Evolutionary conservation across 1,140 invertebrate genomes (phyloP).

Genomic region (Dendrolimus punctatus): DNA sequence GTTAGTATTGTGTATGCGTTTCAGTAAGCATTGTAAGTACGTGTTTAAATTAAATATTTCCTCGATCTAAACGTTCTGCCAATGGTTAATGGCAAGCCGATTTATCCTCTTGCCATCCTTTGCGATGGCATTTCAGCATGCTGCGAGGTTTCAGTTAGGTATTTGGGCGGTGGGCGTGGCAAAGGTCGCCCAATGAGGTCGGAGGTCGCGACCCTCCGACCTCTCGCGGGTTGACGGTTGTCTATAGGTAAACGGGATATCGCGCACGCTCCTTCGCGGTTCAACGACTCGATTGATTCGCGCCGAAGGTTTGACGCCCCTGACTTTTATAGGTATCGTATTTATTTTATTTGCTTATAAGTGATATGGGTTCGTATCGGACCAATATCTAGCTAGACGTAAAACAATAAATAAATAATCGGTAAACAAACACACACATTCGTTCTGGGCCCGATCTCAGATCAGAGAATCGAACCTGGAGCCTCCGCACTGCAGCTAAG

Average conservation of each 20-base stretch:
- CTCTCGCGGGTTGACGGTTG: constrained; percentile 12
- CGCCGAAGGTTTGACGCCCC: constrained; percentile 34
- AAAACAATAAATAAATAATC: too few relatives aligned
- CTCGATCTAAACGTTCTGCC: too few relatives aligned
- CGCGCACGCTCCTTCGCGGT: constrained; percentile 18
- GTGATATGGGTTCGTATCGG: too few relatives aligned
- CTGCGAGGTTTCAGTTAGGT: constrained; percentile 28
- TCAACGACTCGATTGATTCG: constrained; percentile 33
- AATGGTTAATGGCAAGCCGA: background rate
- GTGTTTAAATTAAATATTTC: too few relatives aligned
- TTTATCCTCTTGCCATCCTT: constrained; percentile 22
- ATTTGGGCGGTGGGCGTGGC: constrained; percentile 40
- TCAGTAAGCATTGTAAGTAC: too few relatives aligned
- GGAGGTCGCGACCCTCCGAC: constrained; percentile 53
- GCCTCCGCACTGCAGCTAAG: too few relatives aligned
- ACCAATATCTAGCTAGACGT: too few relatives aligned
- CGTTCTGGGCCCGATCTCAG: too few relatives aligned
- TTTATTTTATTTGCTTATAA: background rate
- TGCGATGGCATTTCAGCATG: constrained; percentile 2
- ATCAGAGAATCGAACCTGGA: too few relatives aligned
- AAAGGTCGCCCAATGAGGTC: constrained; percentile 55
- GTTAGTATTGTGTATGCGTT: too few relatives aligned
- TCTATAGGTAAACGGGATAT: constrained; percentile 5
- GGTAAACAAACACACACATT: too few relatives aligned
- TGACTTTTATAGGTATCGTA: constrained; percentile 5